phyloP scores from a whole-genome alignment of 2,797 vertebrate species.

The Pseudochirops corinnae region DNA sequence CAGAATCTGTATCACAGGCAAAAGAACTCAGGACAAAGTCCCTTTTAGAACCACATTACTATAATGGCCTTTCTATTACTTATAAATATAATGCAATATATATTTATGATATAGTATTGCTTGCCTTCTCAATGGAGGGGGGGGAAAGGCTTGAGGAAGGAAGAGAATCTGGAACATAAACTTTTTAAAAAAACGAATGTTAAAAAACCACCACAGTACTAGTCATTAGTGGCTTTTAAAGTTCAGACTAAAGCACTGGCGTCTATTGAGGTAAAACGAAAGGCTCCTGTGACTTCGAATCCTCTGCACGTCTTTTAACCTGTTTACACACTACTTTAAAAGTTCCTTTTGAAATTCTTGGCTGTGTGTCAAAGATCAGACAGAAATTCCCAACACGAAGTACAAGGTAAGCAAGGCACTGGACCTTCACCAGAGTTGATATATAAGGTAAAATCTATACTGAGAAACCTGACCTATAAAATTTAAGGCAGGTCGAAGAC shows the following conservation, averaged over 20 bases:
- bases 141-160: neutral
- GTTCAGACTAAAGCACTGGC: slow-evolving; percentile 36
- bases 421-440: neutral
- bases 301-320: neutral
- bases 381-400: slow-evolving; percentile 24
- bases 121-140: neutral
- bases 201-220: neutral
- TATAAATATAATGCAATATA: neutral
- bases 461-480: slow-evolving; percentile 47
- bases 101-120: neutral
- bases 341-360: slow-evolving; percentile 40
- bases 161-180: neutral
- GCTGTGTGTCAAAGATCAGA: neutral
- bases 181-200: neutral
- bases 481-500: neutral
- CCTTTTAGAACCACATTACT: neutral
- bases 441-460: slow-evolving; percentile 23
- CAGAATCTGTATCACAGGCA: neutral
- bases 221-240: slow-evolving; percentile 23
- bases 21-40: slow-evolving; percentile 5
- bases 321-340: slow-evolving; percentile 14
- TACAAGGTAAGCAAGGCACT: slow-evolving; percentile 7
- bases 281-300: slow-evolving; percentile 23
- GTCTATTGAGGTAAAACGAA: slow-evolving; percentile 24
- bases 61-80: neutral